Base-by-base conservation (phyloP, 2,888 invertebrate species). In the Vannuccia rotundouncinata region DNA sequence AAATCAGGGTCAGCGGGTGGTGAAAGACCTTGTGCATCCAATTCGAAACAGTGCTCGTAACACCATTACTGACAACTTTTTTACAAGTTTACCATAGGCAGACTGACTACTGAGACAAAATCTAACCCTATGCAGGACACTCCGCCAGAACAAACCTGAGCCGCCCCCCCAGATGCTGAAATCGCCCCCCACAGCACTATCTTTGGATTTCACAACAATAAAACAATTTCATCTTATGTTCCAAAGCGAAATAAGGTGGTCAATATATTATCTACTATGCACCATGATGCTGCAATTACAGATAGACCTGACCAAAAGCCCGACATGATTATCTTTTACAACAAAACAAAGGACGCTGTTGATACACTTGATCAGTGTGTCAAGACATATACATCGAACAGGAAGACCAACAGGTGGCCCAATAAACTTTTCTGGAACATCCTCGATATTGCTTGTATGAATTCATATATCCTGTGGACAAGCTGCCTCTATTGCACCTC, bases 381-480 rank as follows among this genome's bases (percentile, higher is more conserved):
- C 75, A 75, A 30, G 17, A 31, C 29, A 29, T 75, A 75, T 27
- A 31, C 30, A 13, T 22, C 75, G 17, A 29, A 5, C 2, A 29
- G 75, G 17, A 27, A 75, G 31, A 75, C 75, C 29, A 75, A 30
- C 13, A 27, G 30, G 17, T 75, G 75, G 75, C 29, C 75, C 10
- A 13, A 22, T 27, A 75, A 75, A 30, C 29, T 75, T 22, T 75
- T 75, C 28, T 75, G 29, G 30, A 75, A 75, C 31, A 30, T 75
- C 31, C 31, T 75, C 30, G 75, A 75, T 29, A 17, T 27, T 13
- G 75, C 75, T 75, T 22, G 30, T 17, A 27, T 31, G 2, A 75
- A 75, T 27, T 22, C 30, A 29, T 75, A 75, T 29, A 75, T 75
- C 75, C 2, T 75, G n/a, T 75, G 75, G 75, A n/a, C n/a, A n/a